Percentiles rank a stretch among this genome's conserved stretches.
Evolutionary conservation across 2,113 vertebrate genomes (phyloP).

Genomic region (Melanerpes aurifrons): DNA sequence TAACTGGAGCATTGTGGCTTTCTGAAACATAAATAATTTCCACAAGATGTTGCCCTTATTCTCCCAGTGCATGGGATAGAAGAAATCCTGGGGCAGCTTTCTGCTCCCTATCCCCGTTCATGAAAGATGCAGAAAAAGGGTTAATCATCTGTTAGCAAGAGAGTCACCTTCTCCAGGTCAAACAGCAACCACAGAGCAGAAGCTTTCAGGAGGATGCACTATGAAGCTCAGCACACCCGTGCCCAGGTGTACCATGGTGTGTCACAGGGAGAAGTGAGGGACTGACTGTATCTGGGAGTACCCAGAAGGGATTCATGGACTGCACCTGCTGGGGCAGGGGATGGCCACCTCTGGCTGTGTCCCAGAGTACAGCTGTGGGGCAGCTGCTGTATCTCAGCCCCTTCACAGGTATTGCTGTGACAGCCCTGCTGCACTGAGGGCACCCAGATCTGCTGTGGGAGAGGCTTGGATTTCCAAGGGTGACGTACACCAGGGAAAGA

Average conservation of each 20-base stretch:
- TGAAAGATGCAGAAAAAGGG: not conserved
- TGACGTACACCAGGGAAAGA: not conserved
- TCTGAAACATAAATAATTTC: not conserved
- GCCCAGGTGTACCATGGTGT: not conserved
- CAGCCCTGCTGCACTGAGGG: not conserved
- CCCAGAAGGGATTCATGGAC: not conserved
- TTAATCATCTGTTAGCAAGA: not conserved
- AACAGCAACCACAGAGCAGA: not conserved
- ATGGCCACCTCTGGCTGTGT: rapidly evolving
- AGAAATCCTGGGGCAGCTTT: not conserved
- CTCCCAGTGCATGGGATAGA: not conserved
- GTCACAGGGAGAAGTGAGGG: not conserved
- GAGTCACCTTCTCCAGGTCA: not conserved
- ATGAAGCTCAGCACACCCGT: rapidly evolving
- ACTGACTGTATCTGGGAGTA: rapidly evolving
- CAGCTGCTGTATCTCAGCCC: rapidly evolving
- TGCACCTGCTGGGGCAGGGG: not conserved
- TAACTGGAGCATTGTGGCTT: rapidly evolving
- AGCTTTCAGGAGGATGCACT: not conserved
- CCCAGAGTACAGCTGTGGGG: rapidly evolving
- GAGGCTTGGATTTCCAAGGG: not conserved
- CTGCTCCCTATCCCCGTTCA: not conserved
- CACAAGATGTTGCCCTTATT: not conserved
- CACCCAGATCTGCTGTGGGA: rapidly evolving
- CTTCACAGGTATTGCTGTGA: not conserved